Percentiles rank a stretch among this genome's conserved stretches.
Evolutionary conservation across 2,113 vertebrate genomes (phyloP).

Genomic region (Dipodomys spectabilis): DNA sequence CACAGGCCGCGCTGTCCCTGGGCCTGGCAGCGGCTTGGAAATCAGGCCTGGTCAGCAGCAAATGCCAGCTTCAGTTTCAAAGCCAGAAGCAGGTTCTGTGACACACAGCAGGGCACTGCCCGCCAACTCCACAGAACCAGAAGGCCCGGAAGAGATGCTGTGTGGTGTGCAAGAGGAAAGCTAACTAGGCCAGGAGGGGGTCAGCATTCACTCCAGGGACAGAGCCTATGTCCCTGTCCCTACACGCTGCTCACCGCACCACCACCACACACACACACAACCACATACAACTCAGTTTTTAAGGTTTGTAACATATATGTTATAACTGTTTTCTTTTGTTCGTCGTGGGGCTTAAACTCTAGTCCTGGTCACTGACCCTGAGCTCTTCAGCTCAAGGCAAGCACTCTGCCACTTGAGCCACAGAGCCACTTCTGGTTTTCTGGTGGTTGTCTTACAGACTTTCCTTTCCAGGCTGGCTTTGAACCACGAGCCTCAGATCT

Average conservation of each 20-base stretch:
- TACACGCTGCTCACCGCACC: background rate
- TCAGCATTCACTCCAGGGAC: background rate
- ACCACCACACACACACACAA: no score
- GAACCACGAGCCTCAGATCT: no score
- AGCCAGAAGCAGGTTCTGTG: no score
- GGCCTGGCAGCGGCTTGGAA: background rate
- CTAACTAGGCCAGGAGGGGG: background rate
- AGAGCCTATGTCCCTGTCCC: background rate
- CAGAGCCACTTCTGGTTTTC: no score
- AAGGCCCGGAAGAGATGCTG: background rate
- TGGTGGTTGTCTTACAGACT: no score
- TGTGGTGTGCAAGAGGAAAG: background rate
- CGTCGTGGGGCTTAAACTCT: no score
- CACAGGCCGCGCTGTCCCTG: background rate
- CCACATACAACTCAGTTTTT: background rate
- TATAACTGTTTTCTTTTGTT: background rate
- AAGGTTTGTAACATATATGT: background rate
- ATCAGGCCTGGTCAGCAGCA: background rate
- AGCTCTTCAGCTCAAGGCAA: no score
- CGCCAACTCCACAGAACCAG: background rate
- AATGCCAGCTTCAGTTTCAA: no score
- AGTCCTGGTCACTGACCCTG: no score
- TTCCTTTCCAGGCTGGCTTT: no score
- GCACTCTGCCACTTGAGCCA: no score
- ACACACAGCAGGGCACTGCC: rapidly evolving